Evolutionary conservation across 23 tunicate species (phyloP).

Genomic region (Styela plicata): DNA sequence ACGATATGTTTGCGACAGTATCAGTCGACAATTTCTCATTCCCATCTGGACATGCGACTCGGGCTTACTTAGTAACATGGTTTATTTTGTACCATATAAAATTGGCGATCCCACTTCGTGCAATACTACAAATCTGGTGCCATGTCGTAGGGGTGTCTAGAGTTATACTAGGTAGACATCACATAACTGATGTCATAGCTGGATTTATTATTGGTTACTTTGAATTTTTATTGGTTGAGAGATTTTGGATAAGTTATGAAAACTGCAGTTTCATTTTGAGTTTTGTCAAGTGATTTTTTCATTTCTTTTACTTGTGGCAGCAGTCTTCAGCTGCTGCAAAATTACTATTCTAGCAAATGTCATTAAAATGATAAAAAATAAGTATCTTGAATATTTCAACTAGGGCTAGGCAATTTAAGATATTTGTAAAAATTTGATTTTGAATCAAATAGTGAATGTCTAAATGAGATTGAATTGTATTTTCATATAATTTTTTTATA

Average conservation of each 20-base stretch:
- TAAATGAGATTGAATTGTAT: too few relatives aligned
- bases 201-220: slow-evolving; percentile 70
- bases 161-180: slow-evolving; percentile 68
- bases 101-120: slow-evolving; percentile 11
- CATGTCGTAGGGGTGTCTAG: slow-evolving; percentile 58
- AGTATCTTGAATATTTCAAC: too few relatives aligned
- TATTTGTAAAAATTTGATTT: too few relatives aligned
- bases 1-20: slow-evolving; percentile 76
- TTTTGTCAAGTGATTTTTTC: neutral
- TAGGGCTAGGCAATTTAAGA: too few relatives aligned
- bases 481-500: too few relatives aligned
- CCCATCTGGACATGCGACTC: slow-evolving; percentile 87
- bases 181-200: slow-evolving; percentile 58
- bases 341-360: too few relatives aligned
- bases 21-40: slow-evolving; percentile 67
- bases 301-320: too few relatives aligned
- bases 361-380: too few relatives aligned
- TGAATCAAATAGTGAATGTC: too few relatives aligned
- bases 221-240: slow-evolving; percentile 36
- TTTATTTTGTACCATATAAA: slow-evolving; percentile 46
- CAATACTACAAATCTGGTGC: slow-evolving; percentile 41
- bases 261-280: neutral
- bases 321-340: too few relatives aligned
- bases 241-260: slow-evolving; percentile 32
- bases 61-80: slow-evolving; percentile 46